Conservation (phyloP, 2,888 invertebrate species). For the Rhodophaea formosa region DNA sequence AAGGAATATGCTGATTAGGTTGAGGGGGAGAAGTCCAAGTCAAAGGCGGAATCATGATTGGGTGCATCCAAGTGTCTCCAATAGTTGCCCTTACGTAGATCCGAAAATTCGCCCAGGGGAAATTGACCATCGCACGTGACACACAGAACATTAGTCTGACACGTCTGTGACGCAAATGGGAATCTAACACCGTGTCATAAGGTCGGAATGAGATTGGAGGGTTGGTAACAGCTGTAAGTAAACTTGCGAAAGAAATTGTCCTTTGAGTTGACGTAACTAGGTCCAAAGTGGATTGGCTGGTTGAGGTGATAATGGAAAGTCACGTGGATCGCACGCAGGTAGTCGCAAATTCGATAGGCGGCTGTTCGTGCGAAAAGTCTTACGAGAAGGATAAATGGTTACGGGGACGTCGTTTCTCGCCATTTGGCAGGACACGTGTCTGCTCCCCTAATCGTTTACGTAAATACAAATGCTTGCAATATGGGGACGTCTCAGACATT, state of each 20-base stretch:
- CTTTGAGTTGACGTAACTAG: conserved; percentile 18
- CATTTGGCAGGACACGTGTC: neutral
- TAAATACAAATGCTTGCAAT: no score
- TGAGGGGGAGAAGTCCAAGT: conserved; percentile 4
- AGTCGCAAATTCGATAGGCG: conserved; percentile 47
- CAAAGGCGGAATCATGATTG: conserved; percentile 11
- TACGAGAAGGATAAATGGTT: conserved; percentile 59
- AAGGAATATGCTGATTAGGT: conserved; percentile 13
- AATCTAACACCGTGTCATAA: conserved; percentile 30
- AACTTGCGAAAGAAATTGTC: neutral
- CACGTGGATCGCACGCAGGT: conserved; percentile 43
- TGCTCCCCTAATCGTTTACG: neutral
- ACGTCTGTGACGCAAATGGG: conserved; percentile 21
- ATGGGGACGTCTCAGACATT: no score
- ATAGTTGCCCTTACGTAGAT: conserved; percentile 20
- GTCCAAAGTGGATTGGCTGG: conserved; percentile 22
- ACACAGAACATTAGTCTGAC: conserved; percentile 24
- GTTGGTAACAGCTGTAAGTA: neutral
- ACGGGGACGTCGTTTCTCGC: conserved; percentile 35
- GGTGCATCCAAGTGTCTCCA: conserved; percentile 26
- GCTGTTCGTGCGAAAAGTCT: conserved; percentile 58
- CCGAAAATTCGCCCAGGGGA: conserved; percentile 40
- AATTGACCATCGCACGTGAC: conserved; percentile 59
- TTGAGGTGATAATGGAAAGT: conserved; percentile 24
- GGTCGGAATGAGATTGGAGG: conserved; percentile 28